Evolutionary conservation across 2,113 vertebrate species (phyloP).

Genomic region (Gadus macrocephalus): DNA sequence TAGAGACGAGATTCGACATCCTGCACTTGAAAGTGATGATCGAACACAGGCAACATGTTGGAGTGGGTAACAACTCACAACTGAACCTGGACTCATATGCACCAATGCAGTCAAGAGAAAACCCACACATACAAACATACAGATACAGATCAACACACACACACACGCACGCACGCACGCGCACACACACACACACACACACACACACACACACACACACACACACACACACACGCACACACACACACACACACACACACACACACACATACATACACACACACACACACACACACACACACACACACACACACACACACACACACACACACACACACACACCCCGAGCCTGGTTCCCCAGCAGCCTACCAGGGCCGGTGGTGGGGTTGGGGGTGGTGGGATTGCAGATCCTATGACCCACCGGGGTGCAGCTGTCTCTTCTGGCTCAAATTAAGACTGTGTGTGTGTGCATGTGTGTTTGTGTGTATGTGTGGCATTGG

Average conservation of each 20-base stretch:
- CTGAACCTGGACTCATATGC: too few species aligned
- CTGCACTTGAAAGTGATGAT: not conserved
- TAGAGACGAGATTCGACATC: not conserved
- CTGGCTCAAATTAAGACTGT: slow-evolving; percentile 54
- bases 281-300: slow-evolving; percentile 11
- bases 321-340: slow-evolving; percentile 14
- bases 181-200: slow-evolving; percentile 14
- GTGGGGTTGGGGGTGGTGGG: not conserved
- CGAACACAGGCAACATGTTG: not conserved
- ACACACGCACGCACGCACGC: slow-evolving; percentile 10
- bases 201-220: slow-evolving; percentile 15
- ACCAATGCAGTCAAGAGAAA: too few species aligned
- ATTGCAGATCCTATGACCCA: slow-evolving; percentile 60
- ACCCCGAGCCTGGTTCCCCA: not conserved
- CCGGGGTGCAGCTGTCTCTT: slow-evolving; percentile 62
- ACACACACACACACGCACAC: slow-evolving; percentile 11
- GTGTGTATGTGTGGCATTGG: not conserved
- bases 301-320: slow-evolving; percentile 12
- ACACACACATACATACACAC: slow-evolving; percentile 16
- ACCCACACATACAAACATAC: slow-evolving; percentile 4
- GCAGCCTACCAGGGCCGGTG: slow-evolving; percentile 42
- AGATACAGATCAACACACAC: not conserved
- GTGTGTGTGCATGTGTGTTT: not conserved
- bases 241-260: slow-evolving; percentile 8
- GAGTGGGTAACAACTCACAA: too few species aligned